Conservation (phyloP, 2,113 vertebrate species). For the Pan paniscus region DNA sequence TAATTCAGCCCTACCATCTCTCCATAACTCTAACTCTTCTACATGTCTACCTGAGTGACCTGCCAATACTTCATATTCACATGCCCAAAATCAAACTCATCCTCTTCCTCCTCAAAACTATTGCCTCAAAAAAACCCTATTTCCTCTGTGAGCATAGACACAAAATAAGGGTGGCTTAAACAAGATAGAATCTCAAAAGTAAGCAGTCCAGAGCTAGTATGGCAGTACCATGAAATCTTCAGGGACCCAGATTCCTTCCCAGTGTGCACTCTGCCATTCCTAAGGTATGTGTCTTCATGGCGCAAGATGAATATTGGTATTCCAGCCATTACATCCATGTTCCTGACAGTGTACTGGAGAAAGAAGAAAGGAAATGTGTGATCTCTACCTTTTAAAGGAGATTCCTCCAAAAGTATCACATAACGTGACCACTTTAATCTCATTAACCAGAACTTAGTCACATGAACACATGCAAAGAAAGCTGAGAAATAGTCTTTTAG, state of each 20-base stretch:
- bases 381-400: background rate
- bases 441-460: conserved; percentile 1
- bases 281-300: background rate
- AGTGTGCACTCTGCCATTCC: background rate
- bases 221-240: background rate
- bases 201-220: background rate
- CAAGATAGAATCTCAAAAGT: background rate
- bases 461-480: background rate
- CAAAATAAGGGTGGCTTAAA: conserved; percentile 26
- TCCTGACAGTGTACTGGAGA: background rate
- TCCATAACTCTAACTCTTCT: background rate
- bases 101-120: background rate
- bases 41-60: background rate
- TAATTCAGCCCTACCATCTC: background rate
- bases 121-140: background rate
- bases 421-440: background rate
- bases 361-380: conserved; percentile 4
- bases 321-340: background rate
- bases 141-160: background rate
- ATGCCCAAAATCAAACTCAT: background rate
- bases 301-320: background rate
- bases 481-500: background rate
- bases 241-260: background rate
- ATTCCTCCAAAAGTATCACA: background rate
- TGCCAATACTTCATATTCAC: background rate